phyloP scores from a whole-genome alignment of 37 sponge, comb jelly and placozoan genomes.

The Tethya wilhelma region DNA sequence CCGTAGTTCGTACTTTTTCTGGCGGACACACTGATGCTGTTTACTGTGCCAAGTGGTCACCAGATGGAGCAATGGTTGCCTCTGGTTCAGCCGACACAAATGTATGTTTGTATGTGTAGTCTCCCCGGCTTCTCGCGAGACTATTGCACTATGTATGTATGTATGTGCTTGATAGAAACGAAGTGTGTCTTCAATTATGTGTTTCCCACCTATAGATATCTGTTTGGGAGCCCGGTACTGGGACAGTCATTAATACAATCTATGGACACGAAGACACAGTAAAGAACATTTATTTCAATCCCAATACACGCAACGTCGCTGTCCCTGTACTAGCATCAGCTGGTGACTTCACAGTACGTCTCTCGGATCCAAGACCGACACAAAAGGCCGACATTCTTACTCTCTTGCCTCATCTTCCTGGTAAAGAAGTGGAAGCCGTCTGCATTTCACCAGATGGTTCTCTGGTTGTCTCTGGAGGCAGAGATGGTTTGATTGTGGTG shows the following conservation, averaged over 20 bases:
- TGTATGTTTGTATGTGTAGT: slow-evolving; percentile 31
- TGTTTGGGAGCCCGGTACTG: slow-evolving; percentile 77
- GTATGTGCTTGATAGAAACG: neutral
- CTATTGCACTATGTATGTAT: neutral
- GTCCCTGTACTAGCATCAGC: slow-evolving; percentile 74
- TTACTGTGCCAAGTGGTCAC: slow-evolving; percentile 77
- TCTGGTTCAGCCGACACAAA: slow-evolving; percentile 77
- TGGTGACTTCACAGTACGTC: slow-evolving; percentile 63
- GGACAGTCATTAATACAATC: slow-evolving; percentile 66
- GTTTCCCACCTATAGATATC: slow-evolving; percentile 41
- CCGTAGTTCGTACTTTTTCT: slow-evolving; percentile 10
- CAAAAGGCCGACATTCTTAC: slow-evolving; percentile 50
- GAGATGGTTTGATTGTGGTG: slow-evolving; percentile 77
- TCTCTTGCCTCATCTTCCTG: slow-evolving; percentile 49
- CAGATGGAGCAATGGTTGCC: slow-evolving; percentile 75
- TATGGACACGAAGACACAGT: slow-evolving; percentile 75
- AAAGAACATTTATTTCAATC: slow-evolving; percentile 72
- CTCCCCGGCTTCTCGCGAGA: neutral
- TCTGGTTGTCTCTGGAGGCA: slow-evolving; percentile 77
- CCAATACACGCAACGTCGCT: slow-evolving; percentile 35
- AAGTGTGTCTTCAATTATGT: neutral
- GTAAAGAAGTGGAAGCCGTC: slow-evolving; percentile 85
- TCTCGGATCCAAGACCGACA: slow-evolving; percentile 73
- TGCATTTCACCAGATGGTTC: slow-evolving; percentile 83
- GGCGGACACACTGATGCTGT: slow-evolving; percentile 70